Evolutionary conservation across 2,888 invertebrate genomes (phyloP).

Genomic region (Blastobasis adustella): DNA sequence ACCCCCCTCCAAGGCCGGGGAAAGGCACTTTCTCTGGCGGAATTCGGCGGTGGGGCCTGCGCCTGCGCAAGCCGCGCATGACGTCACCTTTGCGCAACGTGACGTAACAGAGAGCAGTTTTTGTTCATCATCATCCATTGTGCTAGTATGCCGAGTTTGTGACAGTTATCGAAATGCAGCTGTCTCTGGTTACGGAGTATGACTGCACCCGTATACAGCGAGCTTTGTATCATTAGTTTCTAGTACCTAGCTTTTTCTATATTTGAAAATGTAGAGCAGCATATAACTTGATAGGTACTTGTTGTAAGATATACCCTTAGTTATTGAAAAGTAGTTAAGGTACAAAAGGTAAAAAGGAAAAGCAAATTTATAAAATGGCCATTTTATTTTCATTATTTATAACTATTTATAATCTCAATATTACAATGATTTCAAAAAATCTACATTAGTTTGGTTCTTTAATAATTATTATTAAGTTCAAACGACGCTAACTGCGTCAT

Average conservation of each 20-base stretch:
- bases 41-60: conserved; percentile 40
- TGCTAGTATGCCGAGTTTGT: too few relatives aligned
- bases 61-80: neutral
- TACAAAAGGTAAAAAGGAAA: conserved; percentile 5
- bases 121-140: too few relatives aligned
- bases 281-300: conserved; percentile 20
- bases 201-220: too few relatives aligned
- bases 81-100: conserved; percentile 59
- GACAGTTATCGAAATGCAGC: too few relatives aligned
- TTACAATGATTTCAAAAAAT: conserved; percentile 37
- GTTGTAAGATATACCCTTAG: conserved; percentile 38
- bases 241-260: conserved; percentile 47
- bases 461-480: conserved; percentile 34
- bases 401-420: conserved; percentile 3
- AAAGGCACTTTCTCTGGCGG: conserved; percentile 31
- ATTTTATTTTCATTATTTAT: conserved; percentile 43
- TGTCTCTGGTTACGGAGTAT: too few relatives aligned
- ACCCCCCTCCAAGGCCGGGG: neutral
- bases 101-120: conserved; percentile 40
- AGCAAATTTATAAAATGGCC: conserved; percentile 31
- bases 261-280: conserved; percentile 56
- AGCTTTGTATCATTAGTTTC: neutral
- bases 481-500: conserved; percentile 55
- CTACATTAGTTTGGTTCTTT: conserved; percentile 68
- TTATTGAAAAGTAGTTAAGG: too few relatives aligned